These are phyloP conservation scores for Caenorhabditis imperialis DNA, from an alignment of 2,888 invertebrate genomes.

Conservation along the genomic window DNA sequence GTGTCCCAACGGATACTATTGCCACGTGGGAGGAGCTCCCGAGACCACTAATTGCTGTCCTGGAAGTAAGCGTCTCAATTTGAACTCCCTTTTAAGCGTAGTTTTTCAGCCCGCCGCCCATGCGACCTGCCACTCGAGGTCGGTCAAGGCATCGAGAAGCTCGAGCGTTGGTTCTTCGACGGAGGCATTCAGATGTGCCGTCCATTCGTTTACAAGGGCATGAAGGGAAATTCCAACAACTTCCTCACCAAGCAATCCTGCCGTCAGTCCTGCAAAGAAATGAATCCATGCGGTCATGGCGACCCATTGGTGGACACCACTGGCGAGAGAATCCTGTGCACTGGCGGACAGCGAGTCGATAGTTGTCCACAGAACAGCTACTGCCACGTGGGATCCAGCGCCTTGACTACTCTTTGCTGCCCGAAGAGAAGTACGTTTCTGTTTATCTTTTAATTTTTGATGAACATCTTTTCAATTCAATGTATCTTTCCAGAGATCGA, in stretches of 20 bases:
- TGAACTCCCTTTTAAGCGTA: neutral
- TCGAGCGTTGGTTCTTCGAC: conserved; percentile 71
- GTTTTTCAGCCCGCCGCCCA: conserved; percentile 63
- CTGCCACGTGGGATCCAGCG: conserved; percentile 73
- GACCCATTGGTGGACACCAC: conserved; percentile 68
- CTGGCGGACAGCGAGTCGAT: conserved; percentile 61
- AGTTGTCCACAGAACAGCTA: conserved; percentile 63
- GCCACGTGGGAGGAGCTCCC: conserved; percentile 76
- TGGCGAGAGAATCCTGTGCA: conserved; percentile 69
- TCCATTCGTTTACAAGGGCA: conserved; percentile 68
- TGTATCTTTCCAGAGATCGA: conserved; percentile 63
- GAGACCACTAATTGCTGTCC: conserved; percentile 78
- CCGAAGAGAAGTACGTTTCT: conserved; percentile 60
- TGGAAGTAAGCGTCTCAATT: conserved; percentile 66
- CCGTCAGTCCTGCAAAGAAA: conserved; percentile 69
- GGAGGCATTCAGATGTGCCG: conserved; percentile 69
- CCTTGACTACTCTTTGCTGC: conserved; percentile 73
- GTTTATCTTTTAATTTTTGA: neutral
- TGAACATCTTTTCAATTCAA: neutral
- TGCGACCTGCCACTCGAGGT: conserved; percentile 66
- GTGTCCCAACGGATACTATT: conserved; percentile 74
- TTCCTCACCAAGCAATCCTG: conserved; percentile 71
- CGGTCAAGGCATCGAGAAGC: conserved; percentile 66
- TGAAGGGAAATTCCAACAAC: conserved; percentile 73
- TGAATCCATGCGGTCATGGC: conserved; percentile 74